Base-by-base conservation (phyloP, 2,888 invertebrate species). In the Thecophora atra region DNA sequence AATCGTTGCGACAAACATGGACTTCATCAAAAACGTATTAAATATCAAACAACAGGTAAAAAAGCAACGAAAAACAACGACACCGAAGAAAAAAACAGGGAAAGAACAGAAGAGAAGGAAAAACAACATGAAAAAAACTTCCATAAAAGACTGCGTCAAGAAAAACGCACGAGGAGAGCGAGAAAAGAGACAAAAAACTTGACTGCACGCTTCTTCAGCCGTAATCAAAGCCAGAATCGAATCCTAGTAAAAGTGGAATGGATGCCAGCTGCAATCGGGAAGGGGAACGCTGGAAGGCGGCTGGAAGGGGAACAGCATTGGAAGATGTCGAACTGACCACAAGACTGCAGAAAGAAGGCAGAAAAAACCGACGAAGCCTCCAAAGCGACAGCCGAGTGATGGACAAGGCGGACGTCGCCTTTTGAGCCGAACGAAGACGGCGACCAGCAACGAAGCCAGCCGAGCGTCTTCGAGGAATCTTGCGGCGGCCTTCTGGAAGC, bases 21-120 rank as follows among this genome's bases (percentile, higher is more conserved):
- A 77, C 76, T 76, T 76, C 74, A 77, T 77, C 76, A 76, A 77
- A 77, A 76, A 77, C 76, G 73, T 78, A 76, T 78, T 76, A 77
- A 71, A 74, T 77, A 77, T 76, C 77, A 73, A 76, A 77, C 74
- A 76, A 77, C 76, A 76, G 76, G 75, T 75, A 77, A 72, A 67
- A 70, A 51, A 65, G 60, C 54, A 47, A 24, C 30, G 72, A 67
- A 37, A 6, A n/a, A 21, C 21, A 26, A 17, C 21, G n/a, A 60
- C 58, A 15, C 24, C 58, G 11, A 58, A 26, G 17, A 26, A 58
- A 5, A 8, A 24, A 15, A 58, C 58, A 26, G 3, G 8, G 17
- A 58, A 28, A 58, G n/a, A 6, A 24, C 47, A 47, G 60, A 60
- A 8, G 30, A 11, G 44, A 52, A 52, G 26, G 65, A 17, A 65